Evolutionary conservation across 2,113 vertebrate genomes (phyloP).

Genomic region (Amblyopsis rosae): DNA sequence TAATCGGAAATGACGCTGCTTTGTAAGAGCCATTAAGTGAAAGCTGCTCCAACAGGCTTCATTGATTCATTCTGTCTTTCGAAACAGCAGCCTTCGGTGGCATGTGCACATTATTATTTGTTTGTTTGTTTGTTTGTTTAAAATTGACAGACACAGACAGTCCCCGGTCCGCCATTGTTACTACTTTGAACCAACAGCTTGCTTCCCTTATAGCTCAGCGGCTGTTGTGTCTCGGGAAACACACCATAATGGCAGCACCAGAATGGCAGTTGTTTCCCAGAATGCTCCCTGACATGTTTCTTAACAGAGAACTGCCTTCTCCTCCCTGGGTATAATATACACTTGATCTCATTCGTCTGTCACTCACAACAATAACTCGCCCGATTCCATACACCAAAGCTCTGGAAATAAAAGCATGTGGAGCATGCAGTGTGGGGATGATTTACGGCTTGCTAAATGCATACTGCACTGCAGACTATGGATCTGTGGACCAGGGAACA

Average conservation of each 20-base stretch:
- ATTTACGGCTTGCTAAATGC: neutral
- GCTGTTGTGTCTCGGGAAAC: slow-evolving; percentile 31
- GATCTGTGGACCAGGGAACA: slow-evolving; percentile 28
- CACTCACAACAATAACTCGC: slow-evolving; percentile 38
- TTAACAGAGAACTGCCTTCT: slow-evolving; percentile 39
- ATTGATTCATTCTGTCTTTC: no score
- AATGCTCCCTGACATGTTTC: slow-evolving; percentile 46
- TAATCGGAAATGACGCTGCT: slow-evolving; percentile 57
- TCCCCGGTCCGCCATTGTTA: slow-evolving; percentile 38
- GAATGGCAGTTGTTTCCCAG: slow-evolving; percentile 32
- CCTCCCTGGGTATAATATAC: slow-evolving; percentile 23
- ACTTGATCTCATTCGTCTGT: slow-evolving; percentile 22
- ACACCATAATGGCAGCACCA: slow-evolving; percentile 13
- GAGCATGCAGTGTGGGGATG: neutral
- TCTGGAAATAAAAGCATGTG: slow-evolving; percentile 24
- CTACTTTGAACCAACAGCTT: slow-evolving; percentile 9
- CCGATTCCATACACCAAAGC: slow-evolving; percentile 12
- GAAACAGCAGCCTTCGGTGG: no score
- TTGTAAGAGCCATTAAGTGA: neutral
- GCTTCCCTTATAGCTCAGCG: neutral
- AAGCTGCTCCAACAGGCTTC: neutral
- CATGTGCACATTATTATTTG: neutral
- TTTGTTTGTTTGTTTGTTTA: neutral
- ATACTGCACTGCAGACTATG: slow-evolving; percentile 45
- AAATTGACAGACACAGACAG: no score